These are phyloP conservation scores for Zosterops borbonicus DNA, from an alignment of 2,113 vertebrate genomes.

Conservation along the genomic window DNA sequence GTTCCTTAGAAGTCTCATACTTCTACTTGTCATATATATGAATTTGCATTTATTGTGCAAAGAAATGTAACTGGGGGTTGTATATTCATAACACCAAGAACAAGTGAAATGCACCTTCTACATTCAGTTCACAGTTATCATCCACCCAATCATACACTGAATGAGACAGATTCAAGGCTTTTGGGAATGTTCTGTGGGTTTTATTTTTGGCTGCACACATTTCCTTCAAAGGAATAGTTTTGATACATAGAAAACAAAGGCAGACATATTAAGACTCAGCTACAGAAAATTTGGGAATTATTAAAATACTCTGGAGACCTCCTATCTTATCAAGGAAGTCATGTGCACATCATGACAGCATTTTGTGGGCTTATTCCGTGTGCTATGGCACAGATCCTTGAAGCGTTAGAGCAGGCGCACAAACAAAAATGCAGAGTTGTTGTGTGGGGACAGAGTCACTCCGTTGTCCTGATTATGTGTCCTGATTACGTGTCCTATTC, in stretches of 20 bases:
- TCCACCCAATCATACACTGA: background rate
- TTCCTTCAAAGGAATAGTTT: background rate
- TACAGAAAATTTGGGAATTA: background rate
- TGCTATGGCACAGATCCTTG: background rate
- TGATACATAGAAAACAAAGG: background rate
- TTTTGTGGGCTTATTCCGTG: background rate
- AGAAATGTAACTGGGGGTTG: background rate
- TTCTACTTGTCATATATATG: background rate
- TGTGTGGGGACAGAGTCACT: background rate
- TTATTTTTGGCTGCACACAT: background rate
- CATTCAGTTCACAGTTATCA: background rate
- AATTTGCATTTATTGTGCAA: background rate
- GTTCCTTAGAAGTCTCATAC: background rate
- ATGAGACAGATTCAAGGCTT: background rate
- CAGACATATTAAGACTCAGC: background rate
- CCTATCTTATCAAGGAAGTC: background rate
- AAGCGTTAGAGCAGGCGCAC: background rate
- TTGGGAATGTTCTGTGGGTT: background rate
- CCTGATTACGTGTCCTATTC: too few relatives aligned
- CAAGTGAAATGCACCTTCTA: background rate
- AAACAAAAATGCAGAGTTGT: background rate
- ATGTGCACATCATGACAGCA: background rate
- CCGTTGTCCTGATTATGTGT: background rate
- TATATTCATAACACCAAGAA: background rate
- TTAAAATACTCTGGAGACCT: background rate